Evolutionary conservation across 1,140 invertebrate species (phyloP), one percentile per base, ranked within the genome.

Genomic region (Neocloeon triangulifer): DNA sequence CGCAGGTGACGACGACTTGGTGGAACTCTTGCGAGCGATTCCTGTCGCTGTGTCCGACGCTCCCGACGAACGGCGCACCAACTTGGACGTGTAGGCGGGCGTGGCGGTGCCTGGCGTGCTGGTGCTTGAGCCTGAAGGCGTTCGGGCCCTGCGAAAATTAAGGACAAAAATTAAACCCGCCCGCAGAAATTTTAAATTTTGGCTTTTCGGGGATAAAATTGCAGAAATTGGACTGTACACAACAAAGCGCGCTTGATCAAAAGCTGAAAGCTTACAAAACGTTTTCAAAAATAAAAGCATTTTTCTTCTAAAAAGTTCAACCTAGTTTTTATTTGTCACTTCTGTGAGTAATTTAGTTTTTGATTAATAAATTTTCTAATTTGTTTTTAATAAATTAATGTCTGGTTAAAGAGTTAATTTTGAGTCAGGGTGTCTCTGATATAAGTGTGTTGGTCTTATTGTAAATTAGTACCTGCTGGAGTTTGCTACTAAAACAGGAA

Each of bases 101-200:
- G 67, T 60, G 35, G 72, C 56, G 20, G 70, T 69, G 2, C 69
- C 73, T 33, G 66, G 67, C 19, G 66, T 69, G 14, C 69, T 68
- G 19, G 66, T 69, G 14, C 69, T 68, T 41, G 54, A 59, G 10
- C 42, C 42, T 2, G 70, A 73, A 22, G 70, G 65, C 43, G 70
- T 29, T 14, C 27, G 3, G 3, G 27, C 19, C 27, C 27, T 29
- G 15, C 19, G 3, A 9, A 13, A 5, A 12, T 3, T 14, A n/a
- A 25, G n/a, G 6, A 25, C 3, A n/a, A 8, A 25, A 25, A 6
- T 3, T 12, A 2, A 25, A 25, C n/a, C 23, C 2, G 2, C 14
- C n/a, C n/a, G 23, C 5, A 5, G n/a, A 5, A 5, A 6, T 5
- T 5, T 27, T 5, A 27, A 5, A 27, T 27, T n/a, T 12, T 5